Evolutionary conservation across 2,888 invertebrate genomes (phyloP).

Genomic region (Tolmerus cingulatus): DNA sequence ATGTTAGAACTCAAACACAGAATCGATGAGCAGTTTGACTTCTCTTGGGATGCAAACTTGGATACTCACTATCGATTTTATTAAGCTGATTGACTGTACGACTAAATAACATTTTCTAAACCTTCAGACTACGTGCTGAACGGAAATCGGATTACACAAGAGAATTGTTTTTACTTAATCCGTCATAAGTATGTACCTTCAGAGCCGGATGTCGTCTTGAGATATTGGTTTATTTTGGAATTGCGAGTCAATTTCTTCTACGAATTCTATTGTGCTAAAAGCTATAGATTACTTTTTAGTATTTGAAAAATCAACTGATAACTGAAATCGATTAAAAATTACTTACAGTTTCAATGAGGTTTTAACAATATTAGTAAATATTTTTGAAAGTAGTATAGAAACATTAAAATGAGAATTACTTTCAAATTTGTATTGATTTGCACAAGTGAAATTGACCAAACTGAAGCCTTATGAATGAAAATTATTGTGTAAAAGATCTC

Average conservation of each 20-base stretch:
- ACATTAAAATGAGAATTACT: too few species aligned
- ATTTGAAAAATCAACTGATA: background rate
- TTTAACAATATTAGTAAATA: too few species aligned
- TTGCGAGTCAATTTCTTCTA: background rate
- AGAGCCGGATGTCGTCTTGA: background rate
- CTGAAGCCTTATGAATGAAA: too few species aligned
- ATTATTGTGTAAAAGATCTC: background rate
- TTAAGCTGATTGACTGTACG: background rate
- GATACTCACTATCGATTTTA: background rate
- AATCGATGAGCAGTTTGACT: background rate
- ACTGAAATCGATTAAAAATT: too few species aligned
- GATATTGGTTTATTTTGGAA: background rate
- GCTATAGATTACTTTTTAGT: background rate
- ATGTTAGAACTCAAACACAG: background rate
- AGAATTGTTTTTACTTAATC: background rate
- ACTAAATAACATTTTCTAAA: background rate
- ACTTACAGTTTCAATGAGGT: too few species aligned
- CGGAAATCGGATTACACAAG: background rate
- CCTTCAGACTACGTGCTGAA: background rate
- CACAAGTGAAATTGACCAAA: too few species aligned
- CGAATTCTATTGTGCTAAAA: background rate
- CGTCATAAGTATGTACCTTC: background rate
- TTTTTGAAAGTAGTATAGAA: too few species aligned
- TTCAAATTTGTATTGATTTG: too few species aligned
- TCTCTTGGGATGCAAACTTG: background rate